Conservation (phyloP, 2,113 vertebrate species). For the Menura novaehollandiae region DNA sequence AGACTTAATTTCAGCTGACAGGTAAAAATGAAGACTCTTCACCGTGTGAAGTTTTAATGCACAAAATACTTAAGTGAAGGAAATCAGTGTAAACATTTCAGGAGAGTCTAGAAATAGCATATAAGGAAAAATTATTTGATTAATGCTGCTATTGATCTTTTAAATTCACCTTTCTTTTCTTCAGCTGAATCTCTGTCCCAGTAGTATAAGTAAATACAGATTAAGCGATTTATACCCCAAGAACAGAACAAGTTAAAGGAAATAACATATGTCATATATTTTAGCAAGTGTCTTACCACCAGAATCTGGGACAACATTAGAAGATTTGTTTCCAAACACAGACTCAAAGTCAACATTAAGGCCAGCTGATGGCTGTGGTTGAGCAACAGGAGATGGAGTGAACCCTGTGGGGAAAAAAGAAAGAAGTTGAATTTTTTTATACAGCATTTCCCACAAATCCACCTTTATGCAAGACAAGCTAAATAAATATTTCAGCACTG, state of each 20-base stretch:
- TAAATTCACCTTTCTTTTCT: not conserved
- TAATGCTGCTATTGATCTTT: not conserved
- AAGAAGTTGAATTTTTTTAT: not conserved
- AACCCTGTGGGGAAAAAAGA: slow-evolving; percentile 75
- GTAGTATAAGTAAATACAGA: not conserved
- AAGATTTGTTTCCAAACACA: slow-evolving; percentile 93
- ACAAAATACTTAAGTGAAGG: not conserved
- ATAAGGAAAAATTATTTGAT: not conserved
- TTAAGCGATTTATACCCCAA: not conserved
- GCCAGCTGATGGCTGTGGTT: slow-evolving; percentile 81
- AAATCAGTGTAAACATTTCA: not conserved
- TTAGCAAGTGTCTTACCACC: slow-evolving; percentile 76
- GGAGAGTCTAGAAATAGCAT: fast-evolving
- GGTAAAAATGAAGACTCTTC: not conserved
- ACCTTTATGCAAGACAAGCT: not conserved
- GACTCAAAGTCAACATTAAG: slow-evolving; percentile 96
- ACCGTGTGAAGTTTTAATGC: not conserved
- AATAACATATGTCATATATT: not conserved
- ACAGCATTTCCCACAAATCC: not conserved
- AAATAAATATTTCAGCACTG: not conserved
- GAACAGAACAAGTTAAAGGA: not conserved
- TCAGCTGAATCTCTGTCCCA: not conserved
- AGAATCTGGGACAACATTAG: slow-evolving; percentile 81
- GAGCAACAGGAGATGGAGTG: slow-evolving; percentile 81
- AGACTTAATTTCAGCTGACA: not conserved